Percentiles rank a stretch among this genome's conserved stretches.
Conservation (phyloP, 2,888 invertebrate species). For the Malthinus flaveolus region DNA sequence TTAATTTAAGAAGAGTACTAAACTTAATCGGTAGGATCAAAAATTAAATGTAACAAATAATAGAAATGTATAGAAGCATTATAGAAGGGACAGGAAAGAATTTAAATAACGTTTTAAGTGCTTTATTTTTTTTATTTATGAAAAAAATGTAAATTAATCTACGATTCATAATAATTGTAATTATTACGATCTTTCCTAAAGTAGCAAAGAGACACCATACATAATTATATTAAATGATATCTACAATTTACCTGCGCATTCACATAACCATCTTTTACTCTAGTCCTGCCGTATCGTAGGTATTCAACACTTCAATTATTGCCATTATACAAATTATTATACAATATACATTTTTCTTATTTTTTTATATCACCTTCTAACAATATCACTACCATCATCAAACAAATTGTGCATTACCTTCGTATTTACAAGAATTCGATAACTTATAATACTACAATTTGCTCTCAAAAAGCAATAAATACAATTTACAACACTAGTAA, state of each 20-base stretch:
- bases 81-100: too few relatives aligned
- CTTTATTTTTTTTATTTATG: conserved; percentile 67
- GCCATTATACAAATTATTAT: conserved; percentile 44
- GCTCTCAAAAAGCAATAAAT: conserved; percentile 18
- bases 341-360: conserved; percentile 37
- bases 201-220: conserved; percentile 45
- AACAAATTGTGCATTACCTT: conserved; percentile 11
- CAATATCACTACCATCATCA: conserved; percentile 33
- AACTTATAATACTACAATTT: conserved; percentile 12
- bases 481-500: conserved; percentile 13
- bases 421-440: conserved; percentile 22
- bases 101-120: conserved; percentile 34
- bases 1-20: too few relatives aligned
- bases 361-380: conserved; percentile 34
- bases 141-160: conserved; percentile 71
- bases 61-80: too few relatives aligned
- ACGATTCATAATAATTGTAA: conserved; percentile 51
- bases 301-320: conserved; percentile 42
- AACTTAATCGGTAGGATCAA: too few relatives aligned
- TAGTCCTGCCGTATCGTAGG: conserved; percentile 38
- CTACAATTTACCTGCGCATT: conserved; percentile 41
- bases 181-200: conserved; percentile 40
- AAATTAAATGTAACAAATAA: too few relatives aligned
- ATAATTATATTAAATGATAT: conserved; percentile 44
- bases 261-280: conserved; percentile 38